Percentiles rank a stretch among this genome's conserved stretches.
Evolutionary conservation across 2,888 invertebrate genomes (phyloP).

Genomic region (Sarcophaga subvicina): DNA sequence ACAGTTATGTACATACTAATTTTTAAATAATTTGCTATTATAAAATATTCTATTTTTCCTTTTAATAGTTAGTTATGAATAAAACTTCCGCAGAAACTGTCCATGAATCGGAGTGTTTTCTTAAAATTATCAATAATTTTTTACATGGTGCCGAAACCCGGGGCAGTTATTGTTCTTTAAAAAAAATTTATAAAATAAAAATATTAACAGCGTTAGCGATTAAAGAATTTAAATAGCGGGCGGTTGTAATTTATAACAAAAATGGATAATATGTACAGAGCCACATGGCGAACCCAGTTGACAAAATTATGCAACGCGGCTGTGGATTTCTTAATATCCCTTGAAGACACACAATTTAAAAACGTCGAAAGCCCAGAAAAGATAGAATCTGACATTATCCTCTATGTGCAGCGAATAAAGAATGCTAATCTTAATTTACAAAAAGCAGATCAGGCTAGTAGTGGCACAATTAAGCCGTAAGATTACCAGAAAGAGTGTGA

Average conservation of each 20-base stretch:
- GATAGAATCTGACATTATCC: conserved; percentile 1
- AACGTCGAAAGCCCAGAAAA: conserved; percentile 5
- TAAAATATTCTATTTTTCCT: background rate
- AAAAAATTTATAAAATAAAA: background rate
- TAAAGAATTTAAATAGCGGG: background rate
- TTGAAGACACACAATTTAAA: background rate
- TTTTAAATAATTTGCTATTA: background rate
- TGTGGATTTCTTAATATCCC: conserved; percentile 31
- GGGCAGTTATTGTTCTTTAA: background rate
- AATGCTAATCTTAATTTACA: conserved; percentile 52
- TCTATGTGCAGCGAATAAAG: conserved; percentile 27
- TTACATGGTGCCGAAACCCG: conserved; percentile 51
- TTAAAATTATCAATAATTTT: background rate
- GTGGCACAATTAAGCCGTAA: conserved; percentile 28
- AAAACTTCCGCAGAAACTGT: conserved; percentile 4
- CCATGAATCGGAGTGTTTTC: background rate
- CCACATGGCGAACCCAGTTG: conserved; percentile 32
- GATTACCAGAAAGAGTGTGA: conserved; percentile 39
- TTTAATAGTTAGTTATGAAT: background rate
- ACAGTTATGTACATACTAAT: background rate
- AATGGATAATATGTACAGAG: conserved; percentile 30
- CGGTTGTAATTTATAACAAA: background rate
- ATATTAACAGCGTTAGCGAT: background rate
- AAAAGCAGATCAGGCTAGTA: conserved; percentile 44
- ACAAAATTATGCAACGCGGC: conserved; percentile 47